A percentile compares a stretch with the other conserved stretches of the same genome.
Evolutionary conservation across 1,140 invertebrate genomes (phyloP).

Genomic region (Dendroctonus valens): DNA sequence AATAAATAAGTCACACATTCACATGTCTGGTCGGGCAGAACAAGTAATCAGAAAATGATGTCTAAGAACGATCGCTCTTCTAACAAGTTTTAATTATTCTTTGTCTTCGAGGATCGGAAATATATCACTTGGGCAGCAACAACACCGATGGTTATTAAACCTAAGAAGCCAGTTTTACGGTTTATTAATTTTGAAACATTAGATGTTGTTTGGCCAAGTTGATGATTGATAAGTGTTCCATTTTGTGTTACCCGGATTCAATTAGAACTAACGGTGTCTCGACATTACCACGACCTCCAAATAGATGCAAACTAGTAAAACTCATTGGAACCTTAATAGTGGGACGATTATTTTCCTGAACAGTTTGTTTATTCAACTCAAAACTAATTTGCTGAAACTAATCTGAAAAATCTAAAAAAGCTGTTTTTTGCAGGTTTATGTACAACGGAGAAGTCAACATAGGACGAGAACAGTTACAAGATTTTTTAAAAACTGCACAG

Average conservation of each 20-base stretch:
- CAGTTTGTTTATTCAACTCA: no score
- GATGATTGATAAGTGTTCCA: constrained; percentile 18
- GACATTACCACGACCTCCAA: background rate
- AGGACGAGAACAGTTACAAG: constrained; percentile 82
- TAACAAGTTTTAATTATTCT: no score
- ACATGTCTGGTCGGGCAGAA: background rate
- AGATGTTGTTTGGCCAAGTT: constrained; percentile 3
- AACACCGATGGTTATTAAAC: no score
- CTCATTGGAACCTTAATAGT: no score
- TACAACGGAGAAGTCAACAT: constrained; percentile 93
- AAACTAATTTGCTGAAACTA: no score
- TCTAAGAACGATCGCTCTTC: no score
- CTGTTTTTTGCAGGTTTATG: constrained; percentile 70
- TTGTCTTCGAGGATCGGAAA: no score
- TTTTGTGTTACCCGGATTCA: constrained; percentile 9
- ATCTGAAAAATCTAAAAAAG: no score
- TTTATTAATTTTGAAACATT: constrained; percentile 18
- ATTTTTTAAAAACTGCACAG: constrained; percentile 87
- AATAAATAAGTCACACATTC: background rate
- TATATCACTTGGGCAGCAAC: no score
- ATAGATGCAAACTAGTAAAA: constrained; percentile 3
- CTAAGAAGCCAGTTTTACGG: background rate
- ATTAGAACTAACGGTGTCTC: constrained; percentile 11
- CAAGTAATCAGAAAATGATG: background rate
- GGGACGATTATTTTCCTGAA: no score